Evolutionary conservation across 2,888 invertebrate species (phyloP), one percentile per base, ranked within the genome.

Genomic region (Leistus spinibarbis): DNA sequence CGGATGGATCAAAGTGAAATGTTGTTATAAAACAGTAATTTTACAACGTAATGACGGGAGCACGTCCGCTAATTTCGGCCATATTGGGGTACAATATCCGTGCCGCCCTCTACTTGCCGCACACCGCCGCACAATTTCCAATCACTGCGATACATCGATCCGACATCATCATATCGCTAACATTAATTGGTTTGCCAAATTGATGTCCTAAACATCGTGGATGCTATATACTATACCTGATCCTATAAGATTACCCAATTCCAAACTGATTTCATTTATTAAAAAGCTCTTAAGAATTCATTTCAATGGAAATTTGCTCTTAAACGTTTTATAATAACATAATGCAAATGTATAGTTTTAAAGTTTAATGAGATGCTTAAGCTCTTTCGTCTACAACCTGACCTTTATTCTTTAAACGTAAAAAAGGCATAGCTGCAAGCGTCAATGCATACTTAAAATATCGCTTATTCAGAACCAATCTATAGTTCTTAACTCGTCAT

Each of bases 91-190:
- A 54, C 71, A 56, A 64, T 64, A 65, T 65, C 27, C 24, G 17
- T 24, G 24, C 70, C 62, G 70, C 71, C 65, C 57, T 72, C 16
- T 72, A 56, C 16, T 70, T 63, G 70, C 5, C 10, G 17, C 20
- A 17, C 17, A n/a, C 65, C 65, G 71, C 64, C 71, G 56, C n/a
- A 56, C 65, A 56, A 64, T 72, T 65, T 54, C 56, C 71, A 24
- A 72, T 56, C 71, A 23, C 64, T 72, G n/a, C n/a, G 65, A 70
- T 70, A 40, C 40, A 70, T 72, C 40, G 71, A 71, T 69, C 27
- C 60, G 57, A 57, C 54, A 69, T 62, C 56, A 40, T 40, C 40
- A 13, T 7, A 40, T n/a, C 40, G 13, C 40, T 40, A 40, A 40
- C 40, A 5, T 10, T 40, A 13, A 10, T 10, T 40, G 10, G 40